Evolutionary conservation across 2,797 vertebrate genomes (phyloP).

Genomic region (Potorous gilbertii): DNA sequence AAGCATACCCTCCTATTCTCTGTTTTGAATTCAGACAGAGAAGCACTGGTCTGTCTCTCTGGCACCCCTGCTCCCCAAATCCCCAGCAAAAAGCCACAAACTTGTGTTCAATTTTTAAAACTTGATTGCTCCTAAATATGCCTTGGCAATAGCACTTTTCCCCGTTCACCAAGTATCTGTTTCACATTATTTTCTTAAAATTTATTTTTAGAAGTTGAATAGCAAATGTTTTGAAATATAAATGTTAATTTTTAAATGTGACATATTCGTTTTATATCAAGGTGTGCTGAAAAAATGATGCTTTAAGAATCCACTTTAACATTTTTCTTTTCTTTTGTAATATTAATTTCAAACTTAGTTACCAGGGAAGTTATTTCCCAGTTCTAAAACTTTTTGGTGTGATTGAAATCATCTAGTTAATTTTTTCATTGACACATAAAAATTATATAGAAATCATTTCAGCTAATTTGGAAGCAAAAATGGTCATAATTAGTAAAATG

Average conservation of each 20-base stretch:
- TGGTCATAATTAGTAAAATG: neutral
- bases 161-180: slow-evolving; percentile 72
- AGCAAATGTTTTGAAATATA: slow-evolving; percentile 71
- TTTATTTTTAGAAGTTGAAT: slow-evolving; percentile 73
- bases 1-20: slow-evolving; percentile 62
- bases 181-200: slow-evolving; percentile 72
- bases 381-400: neutral
- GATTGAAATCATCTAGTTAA: neutral
- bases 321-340: neutral
- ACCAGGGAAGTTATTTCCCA: neutral
- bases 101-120: slow-evolving; percentile 73
- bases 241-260: slow-evolving; percentile 66
- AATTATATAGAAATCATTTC: neutral
- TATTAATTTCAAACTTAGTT: neutral
- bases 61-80: slow-evolving; percentile 67
- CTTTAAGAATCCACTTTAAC: slow-evolving; percentile 15
- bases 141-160: slow-evolving; percentile 72
- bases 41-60: slow-evolving; percentile 70
- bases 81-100: slow-evolving; percentile 47
- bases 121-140: slow-evolving; percentile 74
- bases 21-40: slow-evolving; percentile 77
- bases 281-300: slow-evolving; percentile 44
- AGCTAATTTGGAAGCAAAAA: neutral
- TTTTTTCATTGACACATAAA: neutral
- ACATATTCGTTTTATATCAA: slow-evolving; percentile 62